Evolutionary conservation across 2,113 vertebrate species (phyloP), one percentile per base, ranked within the genome.

Genomic region (Pitta sordida): DNA sequence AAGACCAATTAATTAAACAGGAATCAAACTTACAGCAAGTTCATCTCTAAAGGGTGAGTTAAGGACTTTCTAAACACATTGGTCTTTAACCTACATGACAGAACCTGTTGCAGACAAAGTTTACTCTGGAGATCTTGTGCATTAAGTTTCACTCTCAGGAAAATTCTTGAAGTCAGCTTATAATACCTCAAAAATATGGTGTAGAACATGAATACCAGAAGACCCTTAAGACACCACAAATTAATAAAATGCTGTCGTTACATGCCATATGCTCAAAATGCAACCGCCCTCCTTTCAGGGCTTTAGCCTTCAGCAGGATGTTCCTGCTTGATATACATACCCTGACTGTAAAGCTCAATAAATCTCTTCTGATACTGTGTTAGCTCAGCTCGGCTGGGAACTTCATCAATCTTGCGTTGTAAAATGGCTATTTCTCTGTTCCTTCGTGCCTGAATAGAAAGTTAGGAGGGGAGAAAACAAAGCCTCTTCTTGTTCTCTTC

Each of bases 341-440:
- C 99, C 97, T 99, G 99, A 94, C 98, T 98, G 93, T 99, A 99
- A 85, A 99, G 99, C 95, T 99, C 99, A 86, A 99, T 98, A 96
- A 99, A 99, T 94, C 99, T 98, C 98, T 99, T 99, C 98, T 99
- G 99, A 97, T 99, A 99, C 96, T 99, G 99, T 55, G 99, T 99
- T 74, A 99, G 98, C 96, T 99, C 99, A 10, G 99, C 99, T 91
- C 99, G 98, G 96, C 99, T 99, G 22, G 99, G 99, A 43, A 99
- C 99, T 95, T 99, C 99, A 78, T 99, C 99, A 85, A 99, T 99
- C 98, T 99, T 99, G 93, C 99, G 98, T 81, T 99, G 99, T 86
- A 99, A 96, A 96, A 99, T 98, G 56, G 99, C 99, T 77, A 99
- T 99, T 98, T 99, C 99, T 69, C 99, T 98, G 97, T 99, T 99